Evolutionary conservation across 2,888 invertebrate species (phyloP).

Genomic region (Harmothoe impar): DNA sequence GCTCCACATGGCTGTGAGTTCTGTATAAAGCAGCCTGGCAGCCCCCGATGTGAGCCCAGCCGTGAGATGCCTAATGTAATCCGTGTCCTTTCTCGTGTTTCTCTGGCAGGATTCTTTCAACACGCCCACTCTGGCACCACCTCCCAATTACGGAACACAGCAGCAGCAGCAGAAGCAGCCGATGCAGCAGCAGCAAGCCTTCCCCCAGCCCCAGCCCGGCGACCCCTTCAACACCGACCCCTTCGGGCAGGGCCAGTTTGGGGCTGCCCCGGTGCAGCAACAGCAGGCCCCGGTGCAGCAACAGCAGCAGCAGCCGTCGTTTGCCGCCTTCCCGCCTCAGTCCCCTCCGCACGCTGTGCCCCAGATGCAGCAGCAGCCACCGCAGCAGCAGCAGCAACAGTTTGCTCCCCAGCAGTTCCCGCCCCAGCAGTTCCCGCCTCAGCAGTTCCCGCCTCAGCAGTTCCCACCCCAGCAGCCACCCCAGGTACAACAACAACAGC

Average conservation of each 20-base stretch:
- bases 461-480: background rate
- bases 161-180: slow-evolving; percentile 61
- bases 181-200: slow-evolving; percentile 56
- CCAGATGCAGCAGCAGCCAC: background rate
- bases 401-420: background rate
- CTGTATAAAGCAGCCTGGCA: no score
- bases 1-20: no score
- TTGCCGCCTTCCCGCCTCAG: no score
- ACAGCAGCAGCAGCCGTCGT: slow-evolving; percentile 46
- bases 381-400: background rate
- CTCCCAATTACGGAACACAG: slow-evolving; percentile 59
- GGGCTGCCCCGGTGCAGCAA: background rate
- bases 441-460: background rate
- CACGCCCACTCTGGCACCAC: slow-evolving; percentile 40
- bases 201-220: background rate
- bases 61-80: background rate
- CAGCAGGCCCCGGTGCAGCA: background rate
- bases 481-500: slow-evolving; percentile 8
- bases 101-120: slow-evolving; percentile 51
- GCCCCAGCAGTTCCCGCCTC: background rate
- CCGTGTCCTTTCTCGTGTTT: background rate
- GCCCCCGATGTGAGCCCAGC: no score
- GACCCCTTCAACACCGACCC: slow-evolving; percentile 57
- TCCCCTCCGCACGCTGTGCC: background rate
- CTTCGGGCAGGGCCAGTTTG: slow-evolving; percentile 46